Evolutionary conservation across 2,888 invertebrate genomes (phyloP).

Genomic region (Archips crataeganus): DNA sequence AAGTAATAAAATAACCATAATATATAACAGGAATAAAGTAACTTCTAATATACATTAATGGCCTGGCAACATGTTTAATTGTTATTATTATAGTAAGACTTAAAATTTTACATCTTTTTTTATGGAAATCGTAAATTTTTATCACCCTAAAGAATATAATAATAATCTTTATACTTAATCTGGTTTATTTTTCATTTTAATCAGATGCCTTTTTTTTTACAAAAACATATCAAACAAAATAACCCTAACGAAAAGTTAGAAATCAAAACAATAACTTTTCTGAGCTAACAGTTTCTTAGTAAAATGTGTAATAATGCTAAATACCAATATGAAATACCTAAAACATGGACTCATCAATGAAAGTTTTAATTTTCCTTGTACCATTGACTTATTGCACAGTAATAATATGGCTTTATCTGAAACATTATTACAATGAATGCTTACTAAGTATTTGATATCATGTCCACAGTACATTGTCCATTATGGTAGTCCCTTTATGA

Average conservation of each 20-base stretch:
- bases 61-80: neutral
- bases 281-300: neutral
- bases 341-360: neutral
- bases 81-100: neutral
- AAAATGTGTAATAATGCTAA: neutral
- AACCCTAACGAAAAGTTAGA: neutral
- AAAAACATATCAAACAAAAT: neutral
- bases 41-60: neutral
- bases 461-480: neutral
- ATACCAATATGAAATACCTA: neutral
- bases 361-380: neutral
- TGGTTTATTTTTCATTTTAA: too few relatives aligned
- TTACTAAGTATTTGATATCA: neutral
- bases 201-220: too few relatives aligned
- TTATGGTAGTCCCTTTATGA: neutral
- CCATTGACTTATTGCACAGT: slow-evolving; percentile 4
- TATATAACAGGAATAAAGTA: neutral
- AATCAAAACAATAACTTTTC: neutral
- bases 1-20: neutral
- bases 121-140: too few relatives aligned
- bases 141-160: too few relatives aligned
- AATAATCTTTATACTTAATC: too few relatives aligned
- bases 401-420: neutral
- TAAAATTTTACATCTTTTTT: neutral
- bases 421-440: neutral